Evolutionary conservation across 2,797 vertebrate species (phyloP).

Genomic region (Setipinna tenuifilis): DNA sequence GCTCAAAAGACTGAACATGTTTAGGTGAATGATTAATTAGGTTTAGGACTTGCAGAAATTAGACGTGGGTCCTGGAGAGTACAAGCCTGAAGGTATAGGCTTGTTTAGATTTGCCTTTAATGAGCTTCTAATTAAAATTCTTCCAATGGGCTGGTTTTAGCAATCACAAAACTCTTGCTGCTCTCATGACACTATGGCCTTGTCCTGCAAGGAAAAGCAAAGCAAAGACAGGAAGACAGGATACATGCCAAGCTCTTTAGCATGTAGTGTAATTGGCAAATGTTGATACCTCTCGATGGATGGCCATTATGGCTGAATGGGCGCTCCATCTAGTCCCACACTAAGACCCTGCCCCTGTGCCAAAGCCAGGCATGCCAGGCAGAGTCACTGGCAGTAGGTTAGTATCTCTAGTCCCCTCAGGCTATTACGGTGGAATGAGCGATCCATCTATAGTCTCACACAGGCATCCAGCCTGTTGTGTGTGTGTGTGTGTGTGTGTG

Average conservation of each 20-base stretch:
- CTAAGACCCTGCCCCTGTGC: neutral
- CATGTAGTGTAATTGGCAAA: too few species aligned
- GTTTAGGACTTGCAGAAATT: neutral
- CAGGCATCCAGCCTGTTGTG: neutral
- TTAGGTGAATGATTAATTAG: neutral
- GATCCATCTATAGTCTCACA: neutral
- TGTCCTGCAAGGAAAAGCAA: neutral
- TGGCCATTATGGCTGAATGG: too few species aligned
- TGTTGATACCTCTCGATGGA: too few species aligned
- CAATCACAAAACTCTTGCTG: neutral
- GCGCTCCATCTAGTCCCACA: neutral
- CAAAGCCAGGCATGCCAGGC: neutral
- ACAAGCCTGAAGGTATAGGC: neutral
- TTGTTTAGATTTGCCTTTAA: neutral
- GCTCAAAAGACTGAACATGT: neutral
- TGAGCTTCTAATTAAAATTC: neutral
- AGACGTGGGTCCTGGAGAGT: neutral
- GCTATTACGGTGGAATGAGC: neutral
- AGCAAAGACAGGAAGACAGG: neutral
- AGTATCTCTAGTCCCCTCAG: neutral
- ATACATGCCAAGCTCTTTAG: too few species aligned
- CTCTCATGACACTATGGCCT: neutral
- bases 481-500: too few species aligned
- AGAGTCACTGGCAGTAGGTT: neutral
- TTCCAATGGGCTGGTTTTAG: neutral